Base-by-base conservation (phyloP, 30 jellyfish, hydroid and myxozoan species). In the Morbakka virulenta region DNA sequence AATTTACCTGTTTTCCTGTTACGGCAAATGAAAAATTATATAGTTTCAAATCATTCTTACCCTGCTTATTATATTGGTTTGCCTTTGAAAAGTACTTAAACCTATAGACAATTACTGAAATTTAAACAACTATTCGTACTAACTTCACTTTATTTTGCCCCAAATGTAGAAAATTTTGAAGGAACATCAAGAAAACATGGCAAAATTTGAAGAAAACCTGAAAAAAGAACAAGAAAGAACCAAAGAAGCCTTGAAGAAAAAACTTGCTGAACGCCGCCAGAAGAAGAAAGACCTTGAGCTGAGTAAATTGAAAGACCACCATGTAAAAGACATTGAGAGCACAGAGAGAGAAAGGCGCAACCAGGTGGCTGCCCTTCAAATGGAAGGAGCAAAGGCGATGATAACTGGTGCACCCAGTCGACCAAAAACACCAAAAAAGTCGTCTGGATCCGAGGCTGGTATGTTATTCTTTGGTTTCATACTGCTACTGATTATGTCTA, bases 171-270 rank as follows among this genome's bases (percentile, higher is more conserved):
- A 94, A 76, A 80, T 93, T 63, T 32, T 93, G 92, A 87, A 93
- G 50, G 99, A 86, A 57, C 95, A 80, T 49, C 57, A 82, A 33
- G 99, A 93, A 26, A 93, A 87, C 36, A 83, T 81, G 95, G 48
- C 75, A 33, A 87, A 79, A 35, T 93, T 86, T 64, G 95, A 86
- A 50, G 94, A 81, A 29, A 83, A 77, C 57, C 64, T 93, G 81
- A 87, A 87, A 76, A 75, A 57, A 30, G 99, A 93, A 48, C 99
- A 86, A 68, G 97, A 86, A 25, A 63, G 97, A 13, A 93, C 95
- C n/a, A 93, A 93, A 62, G 97, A 81, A 41, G 94, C 90, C 30
- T 67, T 93, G 36, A 87, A 93, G n/a, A 69, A 70, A 35, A 85
- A 72, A 36, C 86, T 93, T 25, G 99, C 86, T 35, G 99, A 93